Percentiles rank a stretch among this genome's conserved stretches.
These are phyloP conservation scores for Rhinolophus ferrumequinum DNA, from an alignment of 2,113 vertebrate genomes.

Conservation along the genomic window DNA sequence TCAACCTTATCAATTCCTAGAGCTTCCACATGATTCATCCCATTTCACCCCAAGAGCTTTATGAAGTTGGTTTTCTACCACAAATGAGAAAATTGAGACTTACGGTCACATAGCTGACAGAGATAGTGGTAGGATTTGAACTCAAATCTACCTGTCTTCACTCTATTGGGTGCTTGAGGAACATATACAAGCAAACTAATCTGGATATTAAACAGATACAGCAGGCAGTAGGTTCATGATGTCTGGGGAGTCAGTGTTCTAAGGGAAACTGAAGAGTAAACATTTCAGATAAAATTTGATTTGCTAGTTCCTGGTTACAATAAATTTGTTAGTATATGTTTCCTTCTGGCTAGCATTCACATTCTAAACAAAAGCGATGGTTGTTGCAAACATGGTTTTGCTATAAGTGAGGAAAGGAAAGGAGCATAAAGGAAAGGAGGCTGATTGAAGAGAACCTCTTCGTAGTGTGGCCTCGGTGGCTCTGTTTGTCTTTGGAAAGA, in stretches of 20 bases:
- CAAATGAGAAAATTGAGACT: neutral
- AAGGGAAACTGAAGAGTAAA: neutral
- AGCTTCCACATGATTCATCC: neutral
- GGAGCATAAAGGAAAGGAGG: neutral
- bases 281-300: slow-evolving; percentile 34
- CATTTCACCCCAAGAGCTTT: neutral
- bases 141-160: neutral
- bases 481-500: neutral
- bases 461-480: neutral
- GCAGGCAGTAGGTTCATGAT: neutral
- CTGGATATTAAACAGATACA: neutral
- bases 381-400: neutral
- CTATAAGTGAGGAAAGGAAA: neutral
- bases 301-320: neutral
- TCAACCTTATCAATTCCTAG: neutral
- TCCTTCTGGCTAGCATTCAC: neutral
- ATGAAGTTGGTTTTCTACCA: neutral
- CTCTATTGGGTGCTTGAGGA: neutral
- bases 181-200: neutral
- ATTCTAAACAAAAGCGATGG: neutral
- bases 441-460: neutral
- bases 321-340: neutral
- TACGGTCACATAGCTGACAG: neutral
- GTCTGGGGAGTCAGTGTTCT: neutral
- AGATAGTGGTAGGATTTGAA: neutral